Percentiles rank a stretch among this genome's conserved stretches.
Conservation (phyloP, 2,113 vertebrate species). For the Ptilorrhoa leucosticta region DNA sequence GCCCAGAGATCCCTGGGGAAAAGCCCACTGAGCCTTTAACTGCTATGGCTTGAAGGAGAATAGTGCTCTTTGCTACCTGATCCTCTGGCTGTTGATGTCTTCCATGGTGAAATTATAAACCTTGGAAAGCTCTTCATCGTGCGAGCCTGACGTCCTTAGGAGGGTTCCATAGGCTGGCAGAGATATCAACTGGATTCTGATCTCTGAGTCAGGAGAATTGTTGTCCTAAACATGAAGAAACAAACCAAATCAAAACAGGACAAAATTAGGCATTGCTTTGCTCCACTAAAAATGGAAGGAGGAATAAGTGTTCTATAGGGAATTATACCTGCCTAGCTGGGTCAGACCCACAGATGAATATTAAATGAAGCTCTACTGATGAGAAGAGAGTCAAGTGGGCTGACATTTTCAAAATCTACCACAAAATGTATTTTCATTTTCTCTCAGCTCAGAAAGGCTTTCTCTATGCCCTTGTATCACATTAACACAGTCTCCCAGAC, state of each 20-base stretch:
- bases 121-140: conserved; percentile 75
- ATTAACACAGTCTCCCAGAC: not conserved
- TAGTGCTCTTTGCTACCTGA: conserved; percentile 75
- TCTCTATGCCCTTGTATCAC: not conserved
- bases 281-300: not conserved
- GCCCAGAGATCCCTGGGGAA: not conserved
- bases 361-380: not conserved
- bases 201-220: conserved; percentile 80
- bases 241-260: not conserved
- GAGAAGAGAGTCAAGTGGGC: not conserved
- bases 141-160: conserved; percentile 60
- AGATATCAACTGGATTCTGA: conserved; percentile 87
- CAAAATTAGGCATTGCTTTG: not conserved
- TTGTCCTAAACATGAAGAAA: conserved; percentile 76
- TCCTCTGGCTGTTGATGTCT: conserved; percentile 83
- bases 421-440: not conserved
- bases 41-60: not conserved
- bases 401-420: not conserved
- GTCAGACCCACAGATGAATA: not conserved
- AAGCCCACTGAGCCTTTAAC: not conserved
- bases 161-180: conserved; percentile 88
- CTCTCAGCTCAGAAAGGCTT: not conserved
- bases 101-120: conserved; percentile 92
- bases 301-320: not conserved
- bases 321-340: not conserved